Evolutionary conservation across 2,113 vertebrate genomes (phyloP).

Genomic region (Anoura caudifer): DNA sequence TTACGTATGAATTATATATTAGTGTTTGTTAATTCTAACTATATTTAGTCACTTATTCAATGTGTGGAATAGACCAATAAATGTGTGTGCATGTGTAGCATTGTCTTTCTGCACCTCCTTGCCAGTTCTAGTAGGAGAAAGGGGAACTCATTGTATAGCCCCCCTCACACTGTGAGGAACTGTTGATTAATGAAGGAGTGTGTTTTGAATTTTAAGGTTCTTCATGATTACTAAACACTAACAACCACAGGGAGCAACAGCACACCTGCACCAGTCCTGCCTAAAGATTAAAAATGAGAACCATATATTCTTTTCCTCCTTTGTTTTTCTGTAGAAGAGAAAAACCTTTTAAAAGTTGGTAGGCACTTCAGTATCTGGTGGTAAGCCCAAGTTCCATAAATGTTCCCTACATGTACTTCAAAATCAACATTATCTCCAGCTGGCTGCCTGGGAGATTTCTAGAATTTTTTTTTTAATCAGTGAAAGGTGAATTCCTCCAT

Average conservation of each 20-base stretch:
- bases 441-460: background rate
- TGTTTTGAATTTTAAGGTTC: background rate
- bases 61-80: background rate
- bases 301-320: background rate
- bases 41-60: background rate
- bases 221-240: background rate
- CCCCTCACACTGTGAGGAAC: background rate
- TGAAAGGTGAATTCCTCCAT: background rate
- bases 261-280: background rate
- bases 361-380: background rate
- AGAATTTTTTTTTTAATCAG: background rate
- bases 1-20: background rate
- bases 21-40: background rate
- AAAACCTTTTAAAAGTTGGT: background rate
- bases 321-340: background rate
- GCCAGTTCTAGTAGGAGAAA: background rate
- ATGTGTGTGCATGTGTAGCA: no score
- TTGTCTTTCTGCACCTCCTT: background rate
- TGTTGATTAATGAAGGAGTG: background rate
- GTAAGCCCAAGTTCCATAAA: background rate
- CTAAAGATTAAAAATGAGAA: constrained; percentile 20
- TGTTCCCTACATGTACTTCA: background rate
- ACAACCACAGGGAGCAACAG: background rate
- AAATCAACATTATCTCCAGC: background rate
- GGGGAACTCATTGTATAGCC: background rate